Conservation (phyloP, 2,797 vertebrate species). For the Cheirogaleus major region DNA sequence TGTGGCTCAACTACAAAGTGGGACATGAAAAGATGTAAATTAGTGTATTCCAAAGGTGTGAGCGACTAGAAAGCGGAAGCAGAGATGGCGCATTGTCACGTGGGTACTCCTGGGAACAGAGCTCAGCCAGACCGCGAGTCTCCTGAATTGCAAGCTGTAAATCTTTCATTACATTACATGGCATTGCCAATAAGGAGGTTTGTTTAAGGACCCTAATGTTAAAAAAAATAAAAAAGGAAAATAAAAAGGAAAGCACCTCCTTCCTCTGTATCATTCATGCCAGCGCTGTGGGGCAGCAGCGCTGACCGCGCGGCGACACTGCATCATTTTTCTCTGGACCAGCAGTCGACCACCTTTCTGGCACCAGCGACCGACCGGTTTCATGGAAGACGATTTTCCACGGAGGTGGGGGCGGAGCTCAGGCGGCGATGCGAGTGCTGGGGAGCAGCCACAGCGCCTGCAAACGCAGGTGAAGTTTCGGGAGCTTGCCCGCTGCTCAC, state of each 20-base stretch:
- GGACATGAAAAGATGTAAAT: not conserved
- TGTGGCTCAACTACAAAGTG: not conserved
- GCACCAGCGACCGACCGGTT: too few species aligned
- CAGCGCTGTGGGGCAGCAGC: not conserved
- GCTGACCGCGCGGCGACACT: not conserved
- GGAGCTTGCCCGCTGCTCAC: too few species aligned
- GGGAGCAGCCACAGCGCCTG: too few species aligned
- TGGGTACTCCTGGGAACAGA: not conserved
- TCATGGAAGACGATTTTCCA: too few species aligned
- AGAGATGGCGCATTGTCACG: not conserved
- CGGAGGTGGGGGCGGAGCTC: too few species aligned
- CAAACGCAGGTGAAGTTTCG: too few species aligned
- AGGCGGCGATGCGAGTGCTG: too few species aligned
- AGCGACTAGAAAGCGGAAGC: not conserved
- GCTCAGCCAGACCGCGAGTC: not conserved
- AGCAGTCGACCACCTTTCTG: too few species aligned
- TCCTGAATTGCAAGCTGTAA: not conserved
- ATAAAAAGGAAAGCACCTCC: not conserved
- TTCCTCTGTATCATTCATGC: not conserved
- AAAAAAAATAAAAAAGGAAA: not conserved
- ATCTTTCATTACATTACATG: not conserved
- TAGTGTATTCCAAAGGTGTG: not conserved
- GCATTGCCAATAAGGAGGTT: not conserved
- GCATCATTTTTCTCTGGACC: not conserved
- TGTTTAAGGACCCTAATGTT: not conserved